These are phyloP conservation scores for Trachelus troglodyta DNA, from an alignment of 2,888 invertebrate species.

Conservation along the genomic window DNA sequence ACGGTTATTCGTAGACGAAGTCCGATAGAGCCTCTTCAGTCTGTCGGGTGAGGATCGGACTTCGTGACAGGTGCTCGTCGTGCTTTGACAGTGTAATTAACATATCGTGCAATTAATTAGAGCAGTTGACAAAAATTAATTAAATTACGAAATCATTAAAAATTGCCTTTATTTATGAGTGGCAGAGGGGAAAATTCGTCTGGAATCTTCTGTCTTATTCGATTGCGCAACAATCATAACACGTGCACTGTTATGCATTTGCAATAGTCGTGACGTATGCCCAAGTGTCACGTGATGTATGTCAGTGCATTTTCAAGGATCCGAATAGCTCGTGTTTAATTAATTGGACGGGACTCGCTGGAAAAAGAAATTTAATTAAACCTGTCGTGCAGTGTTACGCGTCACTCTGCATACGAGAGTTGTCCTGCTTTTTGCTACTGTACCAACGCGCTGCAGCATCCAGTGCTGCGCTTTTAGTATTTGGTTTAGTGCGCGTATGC, in stretches of 20 bases:
- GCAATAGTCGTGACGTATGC: background rate
- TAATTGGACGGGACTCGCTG: conserved; percentile 10
- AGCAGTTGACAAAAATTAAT: background rate
- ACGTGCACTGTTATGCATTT: too few species aligned
- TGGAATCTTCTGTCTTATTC: background rate
- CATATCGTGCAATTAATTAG: background rate
- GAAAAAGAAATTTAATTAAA: conserved; percentile 22
- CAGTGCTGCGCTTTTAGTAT: background rate
- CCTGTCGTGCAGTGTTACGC: conserved; percentile 14
- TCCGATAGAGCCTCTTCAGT: background rate
- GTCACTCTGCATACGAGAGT: conserved; percentile 1
- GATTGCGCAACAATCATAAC: too few species aligned
- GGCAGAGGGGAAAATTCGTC: background rate
- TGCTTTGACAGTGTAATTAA: background rate
- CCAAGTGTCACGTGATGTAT: background rate
- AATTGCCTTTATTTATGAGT: background rate
- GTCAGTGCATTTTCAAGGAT: background rate
- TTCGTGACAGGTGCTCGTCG: background rate
- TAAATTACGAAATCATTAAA: background rate
- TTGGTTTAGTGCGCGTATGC: background rate
- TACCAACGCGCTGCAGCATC: background rate
- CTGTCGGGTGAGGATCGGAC: background rate
- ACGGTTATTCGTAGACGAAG: background rate
- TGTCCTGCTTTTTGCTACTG: background rate
- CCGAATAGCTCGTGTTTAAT: conserved; percentile 9